A percentile compares a stretch with the other conserved stretches of the same genome.
Conservation (phyloP, 2,797 vertebrate species). For the Melopsittacus undulatus region DNA sequence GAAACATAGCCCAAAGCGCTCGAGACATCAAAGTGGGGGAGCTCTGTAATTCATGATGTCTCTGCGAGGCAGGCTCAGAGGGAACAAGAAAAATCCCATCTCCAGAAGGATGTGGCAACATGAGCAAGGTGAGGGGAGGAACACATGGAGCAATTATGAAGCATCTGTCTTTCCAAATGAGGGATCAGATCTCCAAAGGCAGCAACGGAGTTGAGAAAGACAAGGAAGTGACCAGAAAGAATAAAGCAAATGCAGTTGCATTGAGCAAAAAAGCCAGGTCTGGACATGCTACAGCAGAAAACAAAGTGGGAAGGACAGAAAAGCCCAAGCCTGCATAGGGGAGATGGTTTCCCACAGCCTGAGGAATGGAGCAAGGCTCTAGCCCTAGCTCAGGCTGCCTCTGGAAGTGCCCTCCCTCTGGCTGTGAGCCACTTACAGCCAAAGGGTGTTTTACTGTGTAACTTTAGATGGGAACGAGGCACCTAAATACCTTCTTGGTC, state of each 20-base stretch:
- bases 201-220: background rate
- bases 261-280: background rate
- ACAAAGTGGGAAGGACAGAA: background rate
- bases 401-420: background rate
- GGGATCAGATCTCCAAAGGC: background rate
- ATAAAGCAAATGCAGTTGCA: background rate
- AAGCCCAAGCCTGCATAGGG: background rate
- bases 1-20: background rate
- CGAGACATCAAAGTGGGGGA: background rate
- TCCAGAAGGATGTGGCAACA: background rate
- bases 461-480: background rate
- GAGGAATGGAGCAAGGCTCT: background rate
- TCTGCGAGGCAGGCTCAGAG: fast-evolving
- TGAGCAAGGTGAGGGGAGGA: background rate
- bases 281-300: background rate
- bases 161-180: background rate
- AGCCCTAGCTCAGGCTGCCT: background rate
- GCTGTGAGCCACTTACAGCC: background rate
- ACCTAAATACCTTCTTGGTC: background rate
- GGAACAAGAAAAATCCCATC: background rate
- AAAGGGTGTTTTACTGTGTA: background rate
- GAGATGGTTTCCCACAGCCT: background rate
- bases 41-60: background rate
- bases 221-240: background rate
- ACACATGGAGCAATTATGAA: background rate